phyloP scores from a whole-genome alignment of 2,797 vertebrate genomes.

The Lates japonicus region DNA sequence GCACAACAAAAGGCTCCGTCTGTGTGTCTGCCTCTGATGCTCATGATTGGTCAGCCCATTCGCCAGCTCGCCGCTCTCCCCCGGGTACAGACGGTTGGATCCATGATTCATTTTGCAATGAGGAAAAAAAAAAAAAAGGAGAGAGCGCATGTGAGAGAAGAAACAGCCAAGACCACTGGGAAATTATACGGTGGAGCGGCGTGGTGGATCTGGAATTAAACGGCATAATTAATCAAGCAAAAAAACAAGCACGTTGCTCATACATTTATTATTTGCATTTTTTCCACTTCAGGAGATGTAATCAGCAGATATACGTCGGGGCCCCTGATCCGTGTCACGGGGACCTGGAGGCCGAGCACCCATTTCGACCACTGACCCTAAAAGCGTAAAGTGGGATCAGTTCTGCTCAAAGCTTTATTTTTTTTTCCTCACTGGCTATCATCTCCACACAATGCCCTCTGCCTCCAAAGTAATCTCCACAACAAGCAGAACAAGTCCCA shows the following conservation, averaged over 20 bases:
- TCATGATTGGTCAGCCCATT: constrained; percentile 85
- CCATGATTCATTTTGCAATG: constrained; percentile 87
- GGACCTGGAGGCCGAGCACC: constrained; percentile 69
- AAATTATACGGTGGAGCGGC: constrained; percentile 86
- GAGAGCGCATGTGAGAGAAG: constrained; percentile 80
- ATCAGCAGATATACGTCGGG: constrained; percentile 81
- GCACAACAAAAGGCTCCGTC: constrained; percentile 77
- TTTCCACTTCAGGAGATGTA: constrained; percentile 87
- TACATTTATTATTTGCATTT: constrained; percentile 90
- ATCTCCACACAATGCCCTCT: constrained; percentile 69
- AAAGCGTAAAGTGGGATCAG: constrained; percentile 56
- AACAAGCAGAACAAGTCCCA: constrained; percentile 70
- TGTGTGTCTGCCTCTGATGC: constrained; percentile 78
- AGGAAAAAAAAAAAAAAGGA: constrained; percentile 63
- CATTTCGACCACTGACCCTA: constrained; percentile 72
- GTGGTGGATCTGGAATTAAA: constrained; percentile 89
- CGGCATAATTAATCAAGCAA: constrained; percentile 90
- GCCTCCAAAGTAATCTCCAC: constrained; percentile 73
- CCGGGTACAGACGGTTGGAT: constrained; percentile 81
- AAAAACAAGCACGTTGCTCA: constrained; percentile 88
- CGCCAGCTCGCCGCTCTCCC: constrained; percentile 80
- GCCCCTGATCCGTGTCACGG: constrained; percentile 72
- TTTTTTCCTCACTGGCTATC: constrained; percentile 49
- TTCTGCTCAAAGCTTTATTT: constrained; percentile 49
- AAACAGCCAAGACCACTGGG: constrained; percentile 87